Conservation (phyloP, 2,113 vertebrate genomes). For the Gasterosteus nipponicus region DNA sequence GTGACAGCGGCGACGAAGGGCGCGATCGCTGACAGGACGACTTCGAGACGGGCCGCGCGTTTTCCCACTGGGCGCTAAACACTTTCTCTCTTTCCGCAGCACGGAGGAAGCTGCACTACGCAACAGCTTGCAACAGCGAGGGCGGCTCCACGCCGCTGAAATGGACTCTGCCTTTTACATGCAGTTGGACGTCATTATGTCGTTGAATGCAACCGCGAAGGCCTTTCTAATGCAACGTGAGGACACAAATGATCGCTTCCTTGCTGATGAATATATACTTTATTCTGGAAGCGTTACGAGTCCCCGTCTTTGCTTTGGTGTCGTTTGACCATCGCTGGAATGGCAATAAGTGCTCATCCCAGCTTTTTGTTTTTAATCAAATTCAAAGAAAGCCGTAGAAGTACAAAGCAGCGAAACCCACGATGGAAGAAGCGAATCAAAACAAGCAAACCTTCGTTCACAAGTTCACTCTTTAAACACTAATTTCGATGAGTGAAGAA, state of each 20-base stretch:
- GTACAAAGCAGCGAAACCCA: no score
- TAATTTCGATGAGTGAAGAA: constrained; percentile 8
- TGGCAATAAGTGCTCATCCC: background rate
- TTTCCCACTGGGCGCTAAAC: constrained; percentile 41
- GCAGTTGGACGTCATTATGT: constrained; percentile 29
- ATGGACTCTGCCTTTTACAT: constrained; percentile 37
- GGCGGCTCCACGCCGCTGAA: constrained; percentile 11
- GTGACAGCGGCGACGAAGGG: constrained; percentile 39
- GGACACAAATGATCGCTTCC: constrained; percentile 16
- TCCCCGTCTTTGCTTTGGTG: background rate
- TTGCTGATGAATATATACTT: background rate
- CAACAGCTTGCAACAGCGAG: constrained; percentile 46
- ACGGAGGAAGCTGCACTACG: constrained; percentile 58
- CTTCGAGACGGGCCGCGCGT: constrained; percentile 53
- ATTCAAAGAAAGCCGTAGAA: background rate
- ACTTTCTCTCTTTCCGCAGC: constrained; percentile 29
- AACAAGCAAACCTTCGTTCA: background rate
- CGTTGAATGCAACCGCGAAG: constrained; percentile 29
- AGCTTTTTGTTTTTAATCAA: fast-evolving
- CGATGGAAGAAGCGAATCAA: background rate
- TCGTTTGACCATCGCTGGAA: background rate
- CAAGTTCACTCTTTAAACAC: background rate
- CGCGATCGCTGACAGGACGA: constrained; percentile 35
- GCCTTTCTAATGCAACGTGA: constrained; percentile 2
- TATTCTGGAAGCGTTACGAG: background rate